A percentile compares a stretch with the other conserved stretches of the same genome.
Conservation (phyloP, 2,113 vertebrate species). For the Otolemur garnettii region DNA sequence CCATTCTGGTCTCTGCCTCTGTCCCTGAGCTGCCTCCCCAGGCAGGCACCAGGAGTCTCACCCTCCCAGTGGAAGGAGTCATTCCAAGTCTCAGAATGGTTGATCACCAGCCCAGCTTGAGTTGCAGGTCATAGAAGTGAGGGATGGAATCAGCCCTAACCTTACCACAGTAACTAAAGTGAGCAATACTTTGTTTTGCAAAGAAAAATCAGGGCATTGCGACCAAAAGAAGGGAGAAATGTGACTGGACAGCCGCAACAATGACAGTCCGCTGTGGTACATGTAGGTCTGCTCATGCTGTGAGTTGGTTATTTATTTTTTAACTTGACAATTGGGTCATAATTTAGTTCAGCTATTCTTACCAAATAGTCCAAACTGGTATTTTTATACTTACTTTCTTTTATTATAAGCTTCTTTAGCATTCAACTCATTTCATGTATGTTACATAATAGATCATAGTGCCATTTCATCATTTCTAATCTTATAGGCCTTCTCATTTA, state of each 20-base stretch:
- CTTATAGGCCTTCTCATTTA: background rate
- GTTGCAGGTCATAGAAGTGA: background rate
- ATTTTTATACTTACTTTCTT: slow-evolving; percentile 8
- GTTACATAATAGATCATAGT: background rate
- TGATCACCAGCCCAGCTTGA: background rate
- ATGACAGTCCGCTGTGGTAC: background rate
- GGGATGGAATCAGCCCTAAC: background rate
- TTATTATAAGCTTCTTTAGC: background rate
- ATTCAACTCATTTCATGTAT: background rate
- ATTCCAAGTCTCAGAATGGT: background rate
- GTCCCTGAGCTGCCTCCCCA: background rate
- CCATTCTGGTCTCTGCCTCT: background rate
- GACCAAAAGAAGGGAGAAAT: slow-evolving; percentile 39
- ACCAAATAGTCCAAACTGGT: background rate
- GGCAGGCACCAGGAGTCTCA: background rate
- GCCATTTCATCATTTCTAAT: background rate
- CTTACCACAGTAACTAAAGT: background rate
- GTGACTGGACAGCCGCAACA: background rate
- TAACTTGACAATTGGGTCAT: background rate
- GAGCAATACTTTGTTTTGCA: slow-evolving; percentile 18
- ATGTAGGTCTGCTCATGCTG: background rate
- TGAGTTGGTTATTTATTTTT: background rate
- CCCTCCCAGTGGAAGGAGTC: background rate
- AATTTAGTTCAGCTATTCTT: slow-evolving; percentile 28
- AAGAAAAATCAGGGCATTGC: slow-evolving; percentile 25